Percentiles rank a stretch among this genome's conserved stretches.
Evolutionary conservation across 2,888 invertebrate genomes (phyloP).

Genomic region (Eudasyphora cyanicolor): DNA sequence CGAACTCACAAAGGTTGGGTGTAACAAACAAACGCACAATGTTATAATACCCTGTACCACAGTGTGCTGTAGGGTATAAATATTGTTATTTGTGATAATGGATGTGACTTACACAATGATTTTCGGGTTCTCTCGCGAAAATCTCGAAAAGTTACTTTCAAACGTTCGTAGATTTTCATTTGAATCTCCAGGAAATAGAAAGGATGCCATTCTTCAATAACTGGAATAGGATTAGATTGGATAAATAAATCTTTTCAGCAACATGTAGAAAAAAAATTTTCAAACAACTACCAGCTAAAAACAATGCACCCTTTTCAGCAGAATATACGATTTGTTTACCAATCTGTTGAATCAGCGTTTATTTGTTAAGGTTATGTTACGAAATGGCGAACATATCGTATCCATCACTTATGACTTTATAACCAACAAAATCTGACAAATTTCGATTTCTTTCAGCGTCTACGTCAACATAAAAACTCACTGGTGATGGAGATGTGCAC

Average conservation of each 20-base stretch:
- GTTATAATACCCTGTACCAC: too few relatives aligned
- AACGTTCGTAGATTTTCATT: conserved; percentile 78
- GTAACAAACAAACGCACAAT: too few relatives aligned
- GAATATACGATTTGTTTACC: background rate
- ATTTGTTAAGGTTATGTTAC: too few relatives aligned
- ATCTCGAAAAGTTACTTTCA: conserved; percentile 78
- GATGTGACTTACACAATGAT: conserved; percentile 81
- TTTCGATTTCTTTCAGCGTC: too few relatives aligned
- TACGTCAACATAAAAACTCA: too few relatives aligned
- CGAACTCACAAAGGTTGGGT: background rate
- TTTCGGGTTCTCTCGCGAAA: conserved; percentile 82
- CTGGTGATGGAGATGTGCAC: too few relatives aligned
- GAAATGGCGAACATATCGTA: too few relatives aligned
- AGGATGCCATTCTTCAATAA: conserved; percentile 81
- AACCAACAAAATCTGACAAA: too few relatives aligned
- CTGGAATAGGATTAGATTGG: too few relatives aligned
- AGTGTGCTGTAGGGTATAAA: too few relatives aligned
- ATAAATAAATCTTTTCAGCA: background rate
- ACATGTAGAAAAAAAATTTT: background rate
- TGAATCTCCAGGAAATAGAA: conserved; percentile 88
- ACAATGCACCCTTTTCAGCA: background rate
- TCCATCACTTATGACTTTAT: too few relatives aligned
- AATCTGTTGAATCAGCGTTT: too few relatives aligned
- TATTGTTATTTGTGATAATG: conserved; percentile 56
- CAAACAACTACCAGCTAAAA: background rate